Conservation (phyloP, 1,140 invertebrate species). For the Bombyx mandarina region DNA sequence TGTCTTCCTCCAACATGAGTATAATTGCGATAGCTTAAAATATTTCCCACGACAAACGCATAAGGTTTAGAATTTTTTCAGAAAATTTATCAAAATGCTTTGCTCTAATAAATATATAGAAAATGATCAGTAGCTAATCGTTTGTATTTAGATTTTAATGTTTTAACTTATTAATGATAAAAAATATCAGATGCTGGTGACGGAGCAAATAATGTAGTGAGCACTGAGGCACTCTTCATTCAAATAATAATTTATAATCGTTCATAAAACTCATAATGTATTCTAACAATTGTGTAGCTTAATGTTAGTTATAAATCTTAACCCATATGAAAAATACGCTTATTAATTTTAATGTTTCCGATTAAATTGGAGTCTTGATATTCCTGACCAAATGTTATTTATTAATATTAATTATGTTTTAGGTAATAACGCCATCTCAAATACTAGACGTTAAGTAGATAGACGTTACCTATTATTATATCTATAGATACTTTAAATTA, state of each 20-base stretch:
- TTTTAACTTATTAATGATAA: background rate
- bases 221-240: slow-evolving; percentile 31
- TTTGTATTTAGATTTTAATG: too few relatives aligned
- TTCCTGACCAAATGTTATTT: slow-evolving; percentile 64
- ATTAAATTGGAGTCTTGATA: slow-evolving; percentile 64
- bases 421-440: slow-evolving; percentile 38
- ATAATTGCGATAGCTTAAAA: too few relatives aligned
- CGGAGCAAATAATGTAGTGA: slow-evolving; percentile 44
- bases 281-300: slow-evolving; percentile 31
- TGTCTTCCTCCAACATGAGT: too few relatives aligned
- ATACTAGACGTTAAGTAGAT: slow-evolving; percentile 30
- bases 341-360: slow-evolving; percentile 69
- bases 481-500: background rate
- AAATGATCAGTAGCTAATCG: too few relatives aligned
- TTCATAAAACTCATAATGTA: slow-evolving; percentile 17
- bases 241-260: slow-evolving; percentile 11
- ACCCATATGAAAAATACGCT: slow-evolving; percentile 66
- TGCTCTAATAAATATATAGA: too few relatives aligned
- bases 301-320: slow-evolving; percentile 32
- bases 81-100: too few relatives aligned
- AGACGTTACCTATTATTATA: slow-evolving; percentile 15
- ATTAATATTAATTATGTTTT: slow-evolving; percentile 40
- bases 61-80: too few relatives aligned
- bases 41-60: too few relatives aligned
- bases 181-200: slow-evolving; percentile 37